Evolutionary conservation across 1,140 invertebrate species (phyloP), one percentile per base, ranked within the genome.

Genomic region (Chelonus insularis): DNA sequence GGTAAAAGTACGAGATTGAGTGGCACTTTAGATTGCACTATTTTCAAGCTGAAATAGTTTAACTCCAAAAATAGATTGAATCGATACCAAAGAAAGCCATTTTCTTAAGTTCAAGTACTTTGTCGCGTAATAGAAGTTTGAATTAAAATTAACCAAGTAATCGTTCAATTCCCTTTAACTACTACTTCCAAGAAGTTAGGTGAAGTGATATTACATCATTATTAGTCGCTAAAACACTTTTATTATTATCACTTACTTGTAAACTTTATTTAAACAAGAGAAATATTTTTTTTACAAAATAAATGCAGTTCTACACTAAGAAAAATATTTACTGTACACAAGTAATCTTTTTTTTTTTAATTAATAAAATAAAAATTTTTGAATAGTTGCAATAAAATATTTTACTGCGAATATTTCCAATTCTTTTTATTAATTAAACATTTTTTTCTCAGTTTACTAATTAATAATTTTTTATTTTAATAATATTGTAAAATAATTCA

Each of bases 21-120:
- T 48, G 20, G 29, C 39, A 29, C 43, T 23, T 50, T 58, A 21
- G 45, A 48, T n/a, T 25, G 16, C 29, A 36, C 47, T 36, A 36
- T 4, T 48, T 37, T 3, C 43, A 45, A 14, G 12, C 20, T 14
- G 29, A 21, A 41, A 34, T 21, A 29, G 45, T n/a, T 14, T 12
- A 14, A 59, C 9, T 59, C 37, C 21, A 25, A 37, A 29, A 39
- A 51, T 59, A 59, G 47, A 50, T 36, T 36, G 11, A 48, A 23
- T 58, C 57, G 25, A 59, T 59, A 47, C 9, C 12, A 59, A 25
- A 37, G 47, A 59, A 59, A 47, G 57, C 48, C 47, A 11, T 20
- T 21, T 29, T 12, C 8, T 3, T 48, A 59, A 59, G 57, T 36
- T 59, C 57, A 59, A 50, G 57, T 51, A 51, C 48, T 51, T 23